Percentiles rank a stretch among this genome's conserved stretches.
Evolutionary conservation across 2,113 vertebrate species (phyloP).

Genomic region (Clarias macrocephalus): DNA sequence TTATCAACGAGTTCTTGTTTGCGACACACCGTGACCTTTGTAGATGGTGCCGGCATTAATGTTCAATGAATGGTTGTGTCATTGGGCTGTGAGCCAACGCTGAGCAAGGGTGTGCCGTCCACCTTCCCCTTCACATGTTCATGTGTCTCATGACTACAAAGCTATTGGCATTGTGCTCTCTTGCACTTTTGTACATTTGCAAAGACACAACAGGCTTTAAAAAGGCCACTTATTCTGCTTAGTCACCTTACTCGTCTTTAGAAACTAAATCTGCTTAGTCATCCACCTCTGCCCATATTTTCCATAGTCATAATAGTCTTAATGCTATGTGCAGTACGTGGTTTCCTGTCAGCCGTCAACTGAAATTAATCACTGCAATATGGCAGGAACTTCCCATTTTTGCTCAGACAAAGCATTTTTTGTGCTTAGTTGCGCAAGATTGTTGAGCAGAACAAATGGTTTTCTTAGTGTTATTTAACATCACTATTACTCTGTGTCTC

Average conservation of each 20-base stretch:
- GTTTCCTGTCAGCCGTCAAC: background rate
- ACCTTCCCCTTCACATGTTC: background rate
- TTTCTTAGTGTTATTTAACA: slow-evolving; percentile 11
- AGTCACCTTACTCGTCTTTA: background rate
- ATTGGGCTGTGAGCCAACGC: background rate
- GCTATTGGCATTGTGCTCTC: background rate
- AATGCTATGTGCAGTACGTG: background rate
- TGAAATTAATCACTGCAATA: background rate
- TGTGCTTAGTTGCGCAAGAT: background rate
- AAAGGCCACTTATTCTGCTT: background rate
- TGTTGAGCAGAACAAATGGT: background rate
- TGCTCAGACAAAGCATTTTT: too few relatives aligned
- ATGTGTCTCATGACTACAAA: background rate
- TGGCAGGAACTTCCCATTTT: background rate
- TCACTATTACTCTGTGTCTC: background rate
- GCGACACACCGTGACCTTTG: slow-evolving; percentile 15
- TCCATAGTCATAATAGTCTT: background rate
- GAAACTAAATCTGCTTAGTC: slow-evolving; percentile 6
- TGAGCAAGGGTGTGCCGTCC: background rate
- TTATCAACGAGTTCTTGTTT: background rate
- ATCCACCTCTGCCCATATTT: background rate
- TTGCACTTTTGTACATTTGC: background rate
- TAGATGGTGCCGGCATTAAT: background rate
- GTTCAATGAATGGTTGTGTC: background rate
- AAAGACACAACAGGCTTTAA: background rate